Base-by-base conservation (phyloP, 2,113 vertebrate species). In the Bujurquina vittata region DNA sequence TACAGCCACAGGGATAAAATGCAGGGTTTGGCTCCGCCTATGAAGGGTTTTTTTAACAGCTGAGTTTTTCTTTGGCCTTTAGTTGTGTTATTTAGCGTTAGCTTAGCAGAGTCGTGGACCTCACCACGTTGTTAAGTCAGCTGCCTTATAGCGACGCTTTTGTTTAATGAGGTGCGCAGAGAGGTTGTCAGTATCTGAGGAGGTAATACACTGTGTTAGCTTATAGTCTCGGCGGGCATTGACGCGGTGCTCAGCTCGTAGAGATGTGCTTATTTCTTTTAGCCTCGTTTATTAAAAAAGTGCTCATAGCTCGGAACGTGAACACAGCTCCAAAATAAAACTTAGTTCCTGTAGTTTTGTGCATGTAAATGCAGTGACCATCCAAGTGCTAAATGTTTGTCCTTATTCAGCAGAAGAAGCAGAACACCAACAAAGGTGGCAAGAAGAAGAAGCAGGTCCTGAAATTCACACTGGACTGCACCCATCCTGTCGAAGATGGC, bases 371-470 rank as follows among this genome's bases (percentile, higher is more conserved):
- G 40, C 23, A 69, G 65, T 29, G 63, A 37, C 49, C 63, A 29
- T 22, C 3, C 22, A 26, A 26, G 8, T 17, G 40, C 15, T 56
- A 26, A 29, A 57, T 14, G 72, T 26, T 10, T 29, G 29, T n/a
- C 55, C 2, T 73, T 18, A 26, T 1, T 74, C 1, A 63, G 80
- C 81, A 90, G 87, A 98, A 98, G 82, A 94, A 94, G 85, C 90
- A 92, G 92, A 89, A 60, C 87, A 75, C 79, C 57, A 81, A 83
- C 22, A 92, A 92, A 92, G 97, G 98, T 89, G 97, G 98, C 54
- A 99, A 98, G 94, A 99, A 97, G 94, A 99, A 99, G 96, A 99
- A 99, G 95, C 98, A 98, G 88, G 94, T 98, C 75, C 86, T 99
- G 84, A 99, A 99, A 84, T 99, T 99, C 84, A 99, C 98, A 0